Base-by-base conservation (phyloP, 2,113 vertebrate genomes). In the Eretmochelys imbricata region DNA sequence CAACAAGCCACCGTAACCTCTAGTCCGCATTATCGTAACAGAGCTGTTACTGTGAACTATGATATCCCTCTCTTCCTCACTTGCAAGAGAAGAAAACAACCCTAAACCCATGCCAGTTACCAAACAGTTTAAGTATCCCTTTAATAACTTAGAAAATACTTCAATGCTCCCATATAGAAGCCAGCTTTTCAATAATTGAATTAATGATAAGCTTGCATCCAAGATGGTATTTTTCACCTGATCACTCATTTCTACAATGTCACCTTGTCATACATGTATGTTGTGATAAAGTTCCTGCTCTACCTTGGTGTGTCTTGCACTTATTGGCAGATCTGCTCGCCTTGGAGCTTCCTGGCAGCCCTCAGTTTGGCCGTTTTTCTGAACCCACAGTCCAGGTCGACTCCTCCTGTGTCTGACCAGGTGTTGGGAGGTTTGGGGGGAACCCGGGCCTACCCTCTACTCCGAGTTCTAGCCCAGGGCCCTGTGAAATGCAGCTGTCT, bases 101-200 rank as follows among this genome's bases (percentile, higher is more conserved):
- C 80, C 19, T 1, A 1, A 0, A 13, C 1, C 0, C 42, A 35
- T 2, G 6, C 75, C 0, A 0, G 57, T 2, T 29, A 14, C 76
- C 0, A 4, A 27, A 2, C 17, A 1, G 55, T 29, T 3, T 6
- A 5, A 22, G 13, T 51, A 20, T 1, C 3, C 4, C 50, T 81
- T 1, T 46, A 81, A 29, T 1, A 17, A 8, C 4, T 10, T 3
- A 35, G 5, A 42, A 8, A 8, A 27, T 1, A 3, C 0, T 10
- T 51, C 1, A 0, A 5, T 19, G 53, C 54, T 29, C 16, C 84
- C 46, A 19, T 4, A 16, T 14, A 8, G 80, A 16, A 4, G 2
- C 48, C 90, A 81, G 2, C 31, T 59, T 19, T 5, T 16, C 51
- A 75, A 82, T 76, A 17, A 75, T 12, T 25, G 8, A 3, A 1